Evolutionary conservation across 2,797 vertebrate species (phyloP), one percentile per base, ranked within the genome.

Genomic region (Denticeps clupeoides): DNA sequence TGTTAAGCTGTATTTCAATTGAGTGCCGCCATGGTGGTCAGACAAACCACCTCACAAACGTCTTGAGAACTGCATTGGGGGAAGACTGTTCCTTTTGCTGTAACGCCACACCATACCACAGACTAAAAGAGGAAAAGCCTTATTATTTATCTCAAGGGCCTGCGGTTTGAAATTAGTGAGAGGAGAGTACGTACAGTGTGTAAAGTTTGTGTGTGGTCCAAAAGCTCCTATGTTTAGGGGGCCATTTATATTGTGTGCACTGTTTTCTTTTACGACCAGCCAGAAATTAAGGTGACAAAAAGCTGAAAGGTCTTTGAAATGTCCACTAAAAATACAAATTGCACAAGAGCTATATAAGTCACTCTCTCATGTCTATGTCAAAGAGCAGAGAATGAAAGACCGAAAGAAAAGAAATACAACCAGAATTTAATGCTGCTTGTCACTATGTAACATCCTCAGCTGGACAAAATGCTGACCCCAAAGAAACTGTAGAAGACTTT

Each of bases 401-500:
- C 33, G 64, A 62, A 59, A 64, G 63, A 49, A 56, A 64, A 62
- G 53, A 67, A 67, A 37, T 52, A 38, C 63, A 65, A 57, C 56
- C 63, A 63, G 61, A 59, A 73, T 75, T 80, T 75, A 77, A 75
- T 73, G 78, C 64, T 62, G 62, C 69, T 74, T 81, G 81, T 83
- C 81, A 80, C 79, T 71, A 63, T 57, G 58, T 73, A 71, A 80
- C 73, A 77, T 80, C 74, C 70, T 78, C 63, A 58, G 63, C 63
- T 64, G 65, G 71, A 80, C 77, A 79, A 82, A 84, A 75, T 69
- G 80, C 80, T 82, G 79, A 82, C 75, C 53, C 56, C 64, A 70
- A 38, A 41, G 63, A 59, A 65, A 65, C 44, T 11, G 18, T 40
- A 65, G 56, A 57, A 35, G 56, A 43, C 56, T 54, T 49, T 51